phyloP scores from a whole-genome alignment of 2,113 vertebrate genomes.

The Meleagris gallopavo region DNA sequence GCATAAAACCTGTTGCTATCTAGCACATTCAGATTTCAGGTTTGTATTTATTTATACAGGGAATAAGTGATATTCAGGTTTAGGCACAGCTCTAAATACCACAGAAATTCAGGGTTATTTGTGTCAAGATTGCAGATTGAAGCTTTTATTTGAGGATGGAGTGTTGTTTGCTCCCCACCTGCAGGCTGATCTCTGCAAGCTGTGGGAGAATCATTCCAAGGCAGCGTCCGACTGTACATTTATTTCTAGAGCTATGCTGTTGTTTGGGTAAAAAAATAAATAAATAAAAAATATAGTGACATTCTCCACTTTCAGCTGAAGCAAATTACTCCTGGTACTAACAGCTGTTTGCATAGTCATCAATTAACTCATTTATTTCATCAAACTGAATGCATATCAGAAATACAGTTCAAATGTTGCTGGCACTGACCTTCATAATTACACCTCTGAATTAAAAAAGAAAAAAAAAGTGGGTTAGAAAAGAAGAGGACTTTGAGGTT shows the following conservation, averaged over 20 bases:
- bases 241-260: neutral
- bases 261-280: neutral
- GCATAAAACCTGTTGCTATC: neutral
- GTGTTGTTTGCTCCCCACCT: neutral
- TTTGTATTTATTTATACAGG: neutral
- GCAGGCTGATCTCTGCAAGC: neutral
- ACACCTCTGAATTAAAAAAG: neutral
- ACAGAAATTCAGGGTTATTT: neutral
- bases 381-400: neutral
- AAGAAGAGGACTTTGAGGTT: neutral
- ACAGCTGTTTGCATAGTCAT: neutral
- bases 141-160: neutral
- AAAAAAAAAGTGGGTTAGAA: neutral
- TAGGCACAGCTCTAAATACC: neutral
- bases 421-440: neutral
- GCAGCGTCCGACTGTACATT: neutral
- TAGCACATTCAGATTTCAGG: neutral
- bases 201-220: neutral
- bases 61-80: neutral
- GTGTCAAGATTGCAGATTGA: neutral
- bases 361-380: neutral
- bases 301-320: neutral
- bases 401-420: neutral
- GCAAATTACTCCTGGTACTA: neutral
- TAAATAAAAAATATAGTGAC: neutral